Base-by-base conservation (phyloP, 1,140 invertebrate genomes). In the Eumaeus atala region DNA sequence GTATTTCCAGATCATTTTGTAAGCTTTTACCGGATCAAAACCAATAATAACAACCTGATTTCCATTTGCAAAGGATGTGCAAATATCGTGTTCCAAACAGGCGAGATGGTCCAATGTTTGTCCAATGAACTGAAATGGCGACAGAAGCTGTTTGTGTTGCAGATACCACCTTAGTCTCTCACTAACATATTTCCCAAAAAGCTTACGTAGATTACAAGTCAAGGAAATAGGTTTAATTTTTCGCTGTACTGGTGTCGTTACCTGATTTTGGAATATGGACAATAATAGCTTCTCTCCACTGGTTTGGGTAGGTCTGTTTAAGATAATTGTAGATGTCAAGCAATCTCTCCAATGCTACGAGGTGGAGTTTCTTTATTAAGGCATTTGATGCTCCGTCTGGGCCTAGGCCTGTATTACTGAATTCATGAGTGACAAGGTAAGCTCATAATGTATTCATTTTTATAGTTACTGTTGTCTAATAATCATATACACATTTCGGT, bases 1-100 rank as follows among this genome's bases (percentile, higher is more conserved):
- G 11, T 59, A 52, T 33, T 62, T 59, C 63, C 63, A 66, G 12
- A 66, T 54, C 63, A 66, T 66, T 52, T 66, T 59, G 44, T 62
- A 66, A 0, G 63, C 59, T 42, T 62, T 66, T 57, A 59, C 59
- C 7, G 59, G 47, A 62, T 66, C 63, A 50, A 66, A 21, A 7
- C 54, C 59, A n/a, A 65, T 54, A 21, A 53, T 9, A 28, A 65
- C 53, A 16, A 48, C 14, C 21, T 56, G 42, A 48, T 58, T 54
- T 54, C 57, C 34, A 57, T 61, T 65, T 18, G 63, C 58, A 16
- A 35, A n/a, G n/a, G n/a, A 18, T 14, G 51, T 48, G n/a, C 58
- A 42, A 37, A 64, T 28, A 54, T 59, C 61, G 57, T 42, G 57
- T 59, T 64, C 58, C 21, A 59, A 54, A 49, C 56, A 51, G 11